These are phyloP conservation scores for Brachionus asplanchnoidis DNA, from an alignment of 1,140 invertebrate genomes.

Conservation along the genomic window DNA sequence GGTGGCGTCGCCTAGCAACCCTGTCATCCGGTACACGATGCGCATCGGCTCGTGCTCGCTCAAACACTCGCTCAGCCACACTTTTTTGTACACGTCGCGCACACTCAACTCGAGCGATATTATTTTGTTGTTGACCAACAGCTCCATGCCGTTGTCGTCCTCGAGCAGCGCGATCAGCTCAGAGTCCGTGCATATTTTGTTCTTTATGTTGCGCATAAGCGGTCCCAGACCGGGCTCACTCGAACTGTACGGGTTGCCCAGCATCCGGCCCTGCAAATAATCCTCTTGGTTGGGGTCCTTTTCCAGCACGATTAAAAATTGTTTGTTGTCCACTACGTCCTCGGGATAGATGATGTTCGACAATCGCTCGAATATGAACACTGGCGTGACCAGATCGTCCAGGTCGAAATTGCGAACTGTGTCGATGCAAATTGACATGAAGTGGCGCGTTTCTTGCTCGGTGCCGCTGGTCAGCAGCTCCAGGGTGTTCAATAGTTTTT, in stretches of 20 bases:
- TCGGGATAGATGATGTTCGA: constrained; percentile 91
- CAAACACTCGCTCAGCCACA: constrained; percentile 68
- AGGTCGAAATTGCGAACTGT: constrained; percentile 85
- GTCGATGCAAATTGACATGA: constrained; percentile 93
- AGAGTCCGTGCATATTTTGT: constrained; percentile 78
- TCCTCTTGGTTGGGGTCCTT: constrained; percentile 98
- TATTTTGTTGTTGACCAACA: constrained; percentile 97
- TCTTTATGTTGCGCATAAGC: constrained; percentile 94
- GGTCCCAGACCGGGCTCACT: constrained; percentile 86
- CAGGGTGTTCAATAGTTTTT: constrained; percentile 83
- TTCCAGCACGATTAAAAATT: constrained; percentile 90
- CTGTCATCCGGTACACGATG: constrained; percentile 96
- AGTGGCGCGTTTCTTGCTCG: constrained; percentile 88
- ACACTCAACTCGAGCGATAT: constrained; percentile 91
- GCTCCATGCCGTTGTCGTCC: constrained; percentile 96
- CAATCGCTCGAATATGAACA: constrained; percentile 87
- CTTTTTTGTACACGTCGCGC: constrained; percentile 70
- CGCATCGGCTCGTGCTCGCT: constrained; percentile 82
- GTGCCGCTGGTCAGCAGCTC: constrained; percentile 94
- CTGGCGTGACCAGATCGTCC: constrained; percentile 87
- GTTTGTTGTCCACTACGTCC: constrained; percentile 60
- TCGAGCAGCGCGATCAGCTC: constrained; percentile 89
- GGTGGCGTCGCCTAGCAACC: constrained; percentile 89
- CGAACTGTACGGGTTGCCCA: constrained; percentile 93
- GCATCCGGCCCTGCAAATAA: constrained; percentile 84